These are phyloP conservation scores for Latrodectus geometricus DNA, from an alignment of 1,140 invertebrate genomes.

Conservation along the genomic window DNA sequence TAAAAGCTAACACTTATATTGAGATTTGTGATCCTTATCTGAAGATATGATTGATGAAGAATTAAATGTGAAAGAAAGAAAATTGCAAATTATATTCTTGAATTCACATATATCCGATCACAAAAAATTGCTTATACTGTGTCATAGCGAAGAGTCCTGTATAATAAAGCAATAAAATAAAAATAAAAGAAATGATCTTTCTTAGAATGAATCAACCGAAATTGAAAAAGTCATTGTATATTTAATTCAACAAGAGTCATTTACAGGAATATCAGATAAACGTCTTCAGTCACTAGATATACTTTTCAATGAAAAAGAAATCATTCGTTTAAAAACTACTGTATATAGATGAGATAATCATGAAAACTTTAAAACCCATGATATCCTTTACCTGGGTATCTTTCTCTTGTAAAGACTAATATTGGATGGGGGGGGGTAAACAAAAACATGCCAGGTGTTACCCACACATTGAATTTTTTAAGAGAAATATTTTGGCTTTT, in stretches of 20 bases:
- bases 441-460: neutral
- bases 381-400: neutral
- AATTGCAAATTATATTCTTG: neutral
- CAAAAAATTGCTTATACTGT: neutral
- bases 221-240: neutral
- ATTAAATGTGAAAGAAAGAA: neutral
- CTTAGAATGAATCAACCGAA: neutral
- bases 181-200: neutral
- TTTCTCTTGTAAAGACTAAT: neutral
- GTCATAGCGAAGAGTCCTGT: neutral
- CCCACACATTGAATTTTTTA: neutral
- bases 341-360: neutral
- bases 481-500: constrained; percentile 20
- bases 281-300: neutral
- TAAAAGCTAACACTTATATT: neutral
- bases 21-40: constrained; percentile 13
- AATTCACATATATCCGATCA: neutral
- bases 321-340: neutral
- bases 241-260: constrained; percentile 11
- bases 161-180: neutral
- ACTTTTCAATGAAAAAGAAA: neutral
- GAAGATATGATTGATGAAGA: neutral
- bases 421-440: too few relatives aligned
- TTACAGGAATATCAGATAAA: neutral
- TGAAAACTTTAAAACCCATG: neutral